These are phyloP conservation scores for Pheosia tremula DNA, from an alignment of 2,888 invertebrate genomes.

Conservation along the genomic window DNA sequence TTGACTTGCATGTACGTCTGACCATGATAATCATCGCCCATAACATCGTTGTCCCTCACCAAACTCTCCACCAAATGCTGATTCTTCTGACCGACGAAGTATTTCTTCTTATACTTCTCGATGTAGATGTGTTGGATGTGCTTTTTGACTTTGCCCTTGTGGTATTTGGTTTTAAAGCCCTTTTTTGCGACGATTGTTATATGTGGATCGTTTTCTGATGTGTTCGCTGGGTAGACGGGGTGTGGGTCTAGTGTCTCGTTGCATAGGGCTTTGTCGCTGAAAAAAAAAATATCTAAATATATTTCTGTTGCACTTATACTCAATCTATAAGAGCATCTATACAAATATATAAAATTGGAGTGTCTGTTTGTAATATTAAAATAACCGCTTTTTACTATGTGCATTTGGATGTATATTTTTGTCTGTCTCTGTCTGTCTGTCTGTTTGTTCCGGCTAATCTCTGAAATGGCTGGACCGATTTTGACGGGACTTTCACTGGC, in stretches of 20 bases:
- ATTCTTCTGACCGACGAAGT: constrained; percentile 59
- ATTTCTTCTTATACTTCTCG: constrained; percentile 66
- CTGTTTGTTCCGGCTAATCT: too few species aligned
- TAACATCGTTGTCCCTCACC: constrained; percentile 61
- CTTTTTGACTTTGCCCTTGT: constrained; percentile 64
- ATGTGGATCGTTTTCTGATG: constrained; percentile 61
- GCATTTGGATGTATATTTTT: too few species aligned
- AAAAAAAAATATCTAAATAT: constrained; percentile 3
- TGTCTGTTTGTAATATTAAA: too few species aligned
- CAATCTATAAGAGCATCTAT: too few species aligned
- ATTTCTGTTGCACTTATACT: too few species aligned
- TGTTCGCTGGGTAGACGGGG: constrained; percentile 57
- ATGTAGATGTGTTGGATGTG: constrained; percentile 48
- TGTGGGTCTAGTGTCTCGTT: constrained; percentile 58
- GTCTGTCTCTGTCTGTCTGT: too few species aligned
- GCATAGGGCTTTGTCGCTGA: constrained; percentile 59
- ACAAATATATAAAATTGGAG: too few species aligned
- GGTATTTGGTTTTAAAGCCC: constrained; percentile 65
- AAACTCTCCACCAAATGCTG: constrained; percentile 37
- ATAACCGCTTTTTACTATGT: too few species aligned
- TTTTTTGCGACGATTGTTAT: constrained; percentile 73
- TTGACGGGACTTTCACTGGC: too few species aligned
- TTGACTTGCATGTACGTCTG: constrained; percentile 80
- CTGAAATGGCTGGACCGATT: too few species aligned
- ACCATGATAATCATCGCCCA: constrained; percentile 65